Evolutionary conservation across 2,888 invertebrate genomes (phyloP), one percentile per base, ranked within the genome.

Genomic region (Achlya flavicornis): DNA sequence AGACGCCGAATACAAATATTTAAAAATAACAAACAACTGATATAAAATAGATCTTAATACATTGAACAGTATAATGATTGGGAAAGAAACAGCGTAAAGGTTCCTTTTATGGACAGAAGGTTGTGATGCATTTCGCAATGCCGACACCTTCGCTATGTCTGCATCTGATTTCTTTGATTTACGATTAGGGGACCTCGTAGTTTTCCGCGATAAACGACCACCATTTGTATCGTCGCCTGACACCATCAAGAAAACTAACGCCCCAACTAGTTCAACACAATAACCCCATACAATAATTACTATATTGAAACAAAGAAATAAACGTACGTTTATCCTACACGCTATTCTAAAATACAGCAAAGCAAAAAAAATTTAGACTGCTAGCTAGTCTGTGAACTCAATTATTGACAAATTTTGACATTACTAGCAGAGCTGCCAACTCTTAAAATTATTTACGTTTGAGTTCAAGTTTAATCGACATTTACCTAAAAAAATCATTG

Each of bases 31-130:
- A 93, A 97, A 97, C 90, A 98, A 94, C 92, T 97, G 97, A 93
- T 97, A 97, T 79, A 97, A 95, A 84, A 97, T 94, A 71, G 97
- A 96, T 82, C 97, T 96, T 79, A 98, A 91, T 82, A 97, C 95
- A 89, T 97, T 97, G 91, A 97, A 98, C 77, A 97, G 94, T 91
- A 97, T 96, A 87, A 98, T 97, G 77, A 98, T 95, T 67, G 97
- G 97, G 91, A 97, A 97, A 78, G 97, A 97, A 92, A 97, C 97
- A 87, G 97, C 95, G 90, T 97, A 97, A 81, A 98, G 95, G 91
- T 97, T 98, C 90, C 97, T 95, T 91, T 97, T 97, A 92, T 97
- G 97, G 83, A 97, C 97, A 66, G 97, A 97, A 82, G 96, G 95
- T 85, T 95, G 95, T 85, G 95, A 89, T 69, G 91, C 94, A 83